These are phyloP conservation scores for Otis tarda DNA, from an alignment of 2,113 vertebrate genomes.

Conservation along the genomic window DNA sequence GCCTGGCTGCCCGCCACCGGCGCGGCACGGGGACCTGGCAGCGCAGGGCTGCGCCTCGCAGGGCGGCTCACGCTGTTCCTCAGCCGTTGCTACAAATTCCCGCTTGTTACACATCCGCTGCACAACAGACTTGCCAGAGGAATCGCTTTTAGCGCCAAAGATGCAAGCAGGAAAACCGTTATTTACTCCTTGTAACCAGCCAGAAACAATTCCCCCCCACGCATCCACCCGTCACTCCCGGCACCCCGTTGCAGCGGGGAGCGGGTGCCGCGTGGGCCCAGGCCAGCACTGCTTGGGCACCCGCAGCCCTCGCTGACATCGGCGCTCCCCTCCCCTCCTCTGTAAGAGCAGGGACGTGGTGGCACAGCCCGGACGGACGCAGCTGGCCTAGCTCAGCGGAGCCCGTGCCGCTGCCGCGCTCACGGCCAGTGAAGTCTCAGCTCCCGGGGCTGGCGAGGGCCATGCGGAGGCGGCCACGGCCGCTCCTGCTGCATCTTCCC, in stretches of 20 bases:
- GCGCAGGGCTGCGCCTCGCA: accelerated
- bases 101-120: neutral
- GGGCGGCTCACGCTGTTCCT: accelerated
- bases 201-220: neutral
- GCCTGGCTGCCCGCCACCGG: neutral
- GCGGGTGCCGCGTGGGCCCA: accelerated
- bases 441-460: neutral
- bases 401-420: neutral
- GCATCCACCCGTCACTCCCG: accelerated
- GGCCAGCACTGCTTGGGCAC: neutral
- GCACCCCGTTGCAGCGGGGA: accelerated
- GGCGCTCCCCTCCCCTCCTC: neutral
- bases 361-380: accelerated
- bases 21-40: too few species aligned
- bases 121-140: neutral
- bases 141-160: neutral
- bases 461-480: accelerated
- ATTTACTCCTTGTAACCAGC: neutral
- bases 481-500: neutral
- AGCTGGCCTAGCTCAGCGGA: neutral
- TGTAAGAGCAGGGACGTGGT: accelerated
- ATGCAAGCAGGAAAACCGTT: accelerated
- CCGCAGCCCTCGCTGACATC: neutral
- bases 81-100: neutral
- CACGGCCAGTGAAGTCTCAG: accelerated